Percentiles rank a stretch among this genome's conserved stretches.
Conservation (phyloP, 2,888 invertebrate species). For the Andrena haemorrhoa region DNA sequence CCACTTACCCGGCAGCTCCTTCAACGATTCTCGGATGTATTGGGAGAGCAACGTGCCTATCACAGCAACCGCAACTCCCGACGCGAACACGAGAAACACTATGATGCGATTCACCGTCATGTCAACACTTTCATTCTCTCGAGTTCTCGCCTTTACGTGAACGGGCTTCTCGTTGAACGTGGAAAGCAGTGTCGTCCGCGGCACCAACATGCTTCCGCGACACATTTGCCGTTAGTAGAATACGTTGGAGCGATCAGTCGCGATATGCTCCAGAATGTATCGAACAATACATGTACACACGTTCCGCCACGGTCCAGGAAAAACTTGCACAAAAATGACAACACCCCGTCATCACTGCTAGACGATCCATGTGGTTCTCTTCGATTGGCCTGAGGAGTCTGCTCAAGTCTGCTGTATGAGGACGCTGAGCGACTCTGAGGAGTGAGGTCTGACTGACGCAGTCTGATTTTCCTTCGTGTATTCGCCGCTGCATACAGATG, state of each 20-base stretch:
- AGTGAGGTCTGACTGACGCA: no score
- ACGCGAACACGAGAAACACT: conserved; percentile 75
- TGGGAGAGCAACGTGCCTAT: conserved; percentile 77
- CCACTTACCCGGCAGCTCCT: conserved; percentile 67
- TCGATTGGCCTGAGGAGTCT: conserved; percentile 36
- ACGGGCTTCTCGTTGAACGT: conserved; percentile 51
- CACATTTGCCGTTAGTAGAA: neutral
- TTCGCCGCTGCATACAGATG: conserved; percentile 6
- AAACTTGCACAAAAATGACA: neutral
- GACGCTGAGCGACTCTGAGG: no score
- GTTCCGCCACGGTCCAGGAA: neutral
- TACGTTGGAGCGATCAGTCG: neutral
- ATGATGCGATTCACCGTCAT: conserved; percentile 73
- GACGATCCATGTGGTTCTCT: conserved; percentile 40
- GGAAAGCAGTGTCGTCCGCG: conserved; percentile 62
- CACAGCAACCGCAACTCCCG: conserved; percentile 77
- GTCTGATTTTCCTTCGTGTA: neutral
- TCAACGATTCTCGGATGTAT: conserved; percentile 71
- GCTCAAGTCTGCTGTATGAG: neutral
- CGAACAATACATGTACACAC: neutral
- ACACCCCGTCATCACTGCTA: neutral
- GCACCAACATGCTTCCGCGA: conserved; percentile 41
- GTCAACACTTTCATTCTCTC: conserved; percentile 59
- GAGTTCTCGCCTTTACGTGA: conserved; percentile 61
- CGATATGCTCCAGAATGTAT: conserved; percentile 11